Percentiles rank a stretch among this genome's conserved stretches.
These are phyloP conservation scores for Elaphurus davidianus DNA, from an alignment of 2,113 vertebrate genomes.

Conservation along the genomic window DNA sequence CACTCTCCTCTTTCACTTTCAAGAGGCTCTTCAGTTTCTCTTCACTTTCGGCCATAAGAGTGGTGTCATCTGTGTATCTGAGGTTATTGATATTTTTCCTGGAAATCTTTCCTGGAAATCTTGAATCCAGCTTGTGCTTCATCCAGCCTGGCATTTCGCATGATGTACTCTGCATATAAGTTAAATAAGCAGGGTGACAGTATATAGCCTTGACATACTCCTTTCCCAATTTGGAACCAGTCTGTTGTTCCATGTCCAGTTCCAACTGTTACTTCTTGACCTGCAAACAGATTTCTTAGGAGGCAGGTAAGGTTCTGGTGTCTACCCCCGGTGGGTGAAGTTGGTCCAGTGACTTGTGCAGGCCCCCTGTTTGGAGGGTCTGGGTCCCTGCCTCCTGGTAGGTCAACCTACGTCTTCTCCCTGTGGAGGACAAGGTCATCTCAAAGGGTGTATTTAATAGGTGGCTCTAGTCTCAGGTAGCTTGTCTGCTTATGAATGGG, in stretches of 20 bases:
- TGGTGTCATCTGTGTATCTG: not conserved
- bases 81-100: not conserved
- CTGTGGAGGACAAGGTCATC: not conserved
- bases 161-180: not conserved
- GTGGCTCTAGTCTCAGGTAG: not conserved
- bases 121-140: not conserved
- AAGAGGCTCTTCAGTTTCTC: not conserved
- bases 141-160: not conserved
- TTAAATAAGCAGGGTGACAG: not conserved
- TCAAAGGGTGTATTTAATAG: not conserved
- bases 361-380: not conserved
- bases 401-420: not conserved
- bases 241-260: not conserved
- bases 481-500: not conserved
- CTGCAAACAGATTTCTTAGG: not conserved
- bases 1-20: not conserved
- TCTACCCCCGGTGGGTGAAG: not conserved
- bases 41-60: not conserved
- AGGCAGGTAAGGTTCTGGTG: not conserved
- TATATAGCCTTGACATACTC: not conserved
- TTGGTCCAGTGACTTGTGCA: not conserved
- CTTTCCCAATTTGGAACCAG: not conserved
- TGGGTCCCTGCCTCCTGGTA: not conserved
- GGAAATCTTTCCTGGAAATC: not conserved
- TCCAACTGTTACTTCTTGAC: not conserved